These are phyloP conservation scores for Pollenia labialis DNA, from an alignment of 2,888 invertebrate species.

Conservation along the genomic window DNA sequence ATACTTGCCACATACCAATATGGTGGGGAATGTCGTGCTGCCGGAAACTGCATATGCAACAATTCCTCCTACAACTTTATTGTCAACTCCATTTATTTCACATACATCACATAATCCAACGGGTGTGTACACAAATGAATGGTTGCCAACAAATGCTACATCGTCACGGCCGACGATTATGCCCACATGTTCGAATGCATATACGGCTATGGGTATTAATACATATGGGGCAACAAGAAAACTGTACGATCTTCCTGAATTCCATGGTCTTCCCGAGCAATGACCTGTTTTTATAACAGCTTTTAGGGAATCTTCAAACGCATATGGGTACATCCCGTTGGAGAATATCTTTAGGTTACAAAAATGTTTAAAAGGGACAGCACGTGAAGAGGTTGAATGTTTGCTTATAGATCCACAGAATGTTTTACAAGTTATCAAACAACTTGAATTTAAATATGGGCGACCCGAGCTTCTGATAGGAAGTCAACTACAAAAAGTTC, in stretches of 20 bases:
- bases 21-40: too few relatives aligned
- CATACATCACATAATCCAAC: not conserved
- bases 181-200: not conserved
- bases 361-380: not conserved
- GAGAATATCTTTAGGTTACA: constrained; percentile 14
- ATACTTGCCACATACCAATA: too few relatives aligned
- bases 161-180: not conserved
- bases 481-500: not conserved
- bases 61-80: not conserved
- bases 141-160: not conserved
- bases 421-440: constrained; percentile 5
- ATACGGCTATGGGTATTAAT: not conserved
- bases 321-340: constrained; percentile 17
- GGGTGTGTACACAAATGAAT: not conserved
- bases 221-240: not conserved
- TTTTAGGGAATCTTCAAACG: constrained; percentile 17
- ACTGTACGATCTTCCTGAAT: constrained; percentile 7
- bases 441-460: constrained; percentile 12
- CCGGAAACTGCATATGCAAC: not conserved
- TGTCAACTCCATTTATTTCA: not conserved
- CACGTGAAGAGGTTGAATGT: not conserved
- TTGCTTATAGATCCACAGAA: not conserved
- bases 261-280: constrained; percentile 3
- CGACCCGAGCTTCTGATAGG: constrained; percentile 5
- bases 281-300: constrained; percentile 18